Evolutionary conservation across 1,140 invertebrate genomes (phyloP), one percentile per base, ranked within the genome.

Genomic region (Ceratina calcarata): DNA sequence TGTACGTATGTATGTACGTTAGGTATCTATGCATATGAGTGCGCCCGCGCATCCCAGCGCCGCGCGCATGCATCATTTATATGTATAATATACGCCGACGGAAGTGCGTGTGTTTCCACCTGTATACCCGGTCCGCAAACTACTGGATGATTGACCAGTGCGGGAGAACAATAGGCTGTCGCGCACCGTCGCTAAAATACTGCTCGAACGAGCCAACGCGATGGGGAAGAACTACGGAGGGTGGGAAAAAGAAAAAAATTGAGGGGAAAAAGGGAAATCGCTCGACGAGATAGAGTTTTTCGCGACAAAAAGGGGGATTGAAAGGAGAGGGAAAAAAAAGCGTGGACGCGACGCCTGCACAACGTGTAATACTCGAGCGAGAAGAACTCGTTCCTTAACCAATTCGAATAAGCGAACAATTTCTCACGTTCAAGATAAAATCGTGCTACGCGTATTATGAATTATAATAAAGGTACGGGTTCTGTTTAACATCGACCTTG

Each of bases 121-220:
- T 81, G 82, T 73, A 81, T 62, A 72, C 58, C 75, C 74, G 58
- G 65, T 80, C 70, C 84, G 74, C 83, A 82, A 78, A 85, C 83
- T 85, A 85, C 69, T 82, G 83, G 83, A 86, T 82, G 81, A 86
- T 86, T 85, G 83, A 84, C 74, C 83, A 74, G 78, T 62, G 71
- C 66, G 58, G 27, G 74, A 78, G 80, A 82, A 86, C 84, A 79
- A 86, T 85, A 77, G 80, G 83, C 67, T 58, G 67, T 78, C 79
- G 75, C 62, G 83, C 76, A 65, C 70, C 79, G 67, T 22, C 73
- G 64, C 27, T 74, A 77, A 75, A 83, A 83, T 75, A 74, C 71
- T 61, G 78, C 16, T 66, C 62, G 78, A 60, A 51, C 69, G 37
- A 65, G 65, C 53, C 53, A 20, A 12, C 18, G 53, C 20, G 49